Evolutionary conservation across 2,888 invertebrate genomes (phyloP), one percentile per base, ranked within the genome.

Genomic region (Capitulum mitella): DNA sequence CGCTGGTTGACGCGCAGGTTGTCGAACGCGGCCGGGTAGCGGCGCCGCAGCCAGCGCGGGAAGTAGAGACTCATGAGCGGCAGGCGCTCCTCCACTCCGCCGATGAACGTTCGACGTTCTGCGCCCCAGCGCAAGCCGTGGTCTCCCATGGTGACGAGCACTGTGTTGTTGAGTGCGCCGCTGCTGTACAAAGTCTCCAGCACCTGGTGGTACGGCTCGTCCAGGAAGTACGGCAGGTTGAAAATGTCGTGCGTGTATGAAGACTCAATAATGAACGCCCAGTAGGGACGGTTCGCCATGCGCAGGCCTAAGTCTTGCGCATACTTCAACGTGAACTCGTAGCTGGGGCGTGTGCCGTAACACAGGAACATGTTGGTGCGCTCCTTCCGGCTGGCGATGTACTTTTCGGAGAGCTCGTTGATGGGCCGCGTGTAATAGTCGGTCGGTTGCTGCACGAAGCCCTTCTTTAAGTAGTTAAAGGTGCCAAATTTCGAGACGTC

Each of bases 111-210:
- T 82, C 89, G 88, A 19, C 95, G 89, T 82, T 95, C 94, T 14
- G 88, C 89, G 3, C 95, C 96, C 91, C 93, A 95, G 80, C 96
- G 87, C 80, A 95, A 90, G 0, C 97, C 97, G 84, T 97, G 97
- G 84, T 97, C 97, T 85, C 95, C 95, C 87, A 95, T 88, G 74
- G 89, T 84, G 22, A 94, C 85, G 78, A 95, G 78, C 83, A 90
- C 88, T 0, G 93, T 93, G 43, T 90, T 88, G 78, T 92, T 89
- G 79, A 93, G 86, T 78, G 89, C 86, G 1, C 88, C 87, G 2
- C 87, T 84, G 0, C 85, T 82, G 58, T 89, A 86, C 78, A 92
- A 84, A 79, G 87, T 85, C 80, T 86, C 85, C 78, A 95, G 86
- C 83, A 92, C 89, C 0, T 86, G 83, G 81, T 87, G 84, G 83